Conservation (phyloP, 2,888 invertebrate species). For the Luperina testacea region DNA sequence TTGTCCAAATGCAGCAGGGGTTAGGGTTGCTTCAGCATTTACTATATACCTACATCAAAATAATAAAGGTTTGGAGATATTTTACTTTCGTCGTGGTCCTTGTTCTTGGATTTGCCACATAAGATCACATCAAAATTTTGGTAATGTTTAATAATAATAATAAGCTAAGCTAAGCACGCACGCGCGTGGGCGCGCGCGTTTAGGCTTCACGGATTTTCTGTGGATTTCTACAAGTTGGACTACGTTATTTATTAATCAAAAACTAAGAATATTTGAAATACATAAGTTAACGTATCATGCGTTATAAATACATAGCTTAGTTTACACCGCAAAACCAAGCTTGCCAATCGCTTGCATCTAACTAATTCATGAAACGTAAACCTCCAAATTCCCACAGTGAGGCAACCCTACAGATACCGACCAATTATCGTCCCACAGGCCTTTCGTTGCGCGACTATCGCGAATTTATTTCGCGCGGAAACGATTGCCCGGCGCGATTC, state of each 20-base stretch:
- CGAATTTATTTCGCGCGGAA: conserved; percentile 60
- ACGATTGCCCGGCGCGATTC: conserved; percentile 39
- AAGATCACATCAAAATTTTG: background rate
- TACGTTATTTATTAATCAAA: background rate
- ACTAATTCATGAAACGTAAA: conserved; percentile 4
- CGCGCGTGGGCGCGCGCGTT: no score
- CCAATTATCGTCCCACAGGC: conserved; percentile 56
- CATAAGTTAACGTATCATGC: background rate
- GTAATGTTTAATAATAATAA: no score
- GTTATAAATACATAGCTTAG: background rate
- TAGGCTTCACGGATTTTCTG: background rate
- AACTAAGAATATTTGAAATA: background rate
- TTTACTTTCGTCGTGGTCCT: no score
- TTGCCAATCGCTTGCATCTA: conserved; percentile 2
- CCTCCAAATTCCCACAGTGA: background rate
- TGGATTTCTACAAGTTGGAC: no score
- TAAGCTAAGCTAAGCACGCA: no score
- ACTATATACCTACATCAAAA: background rate
- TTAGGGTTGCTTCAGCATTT: conserved; percentile 35
- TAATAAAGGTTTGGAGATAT: background rate
- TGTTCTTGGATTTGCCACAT: background rate
- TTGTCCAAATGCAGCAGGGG: conserved; percentile 48
- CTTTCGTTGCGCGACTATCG: conserved; percentile 59
- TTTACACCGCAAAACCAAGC: background rate
- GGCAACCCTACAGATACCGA: conserved; percentile 53